Evolutionary conservation across 2,888 invertebrate species (phyloP).

Genomic region (Thereva unica): DNA sequence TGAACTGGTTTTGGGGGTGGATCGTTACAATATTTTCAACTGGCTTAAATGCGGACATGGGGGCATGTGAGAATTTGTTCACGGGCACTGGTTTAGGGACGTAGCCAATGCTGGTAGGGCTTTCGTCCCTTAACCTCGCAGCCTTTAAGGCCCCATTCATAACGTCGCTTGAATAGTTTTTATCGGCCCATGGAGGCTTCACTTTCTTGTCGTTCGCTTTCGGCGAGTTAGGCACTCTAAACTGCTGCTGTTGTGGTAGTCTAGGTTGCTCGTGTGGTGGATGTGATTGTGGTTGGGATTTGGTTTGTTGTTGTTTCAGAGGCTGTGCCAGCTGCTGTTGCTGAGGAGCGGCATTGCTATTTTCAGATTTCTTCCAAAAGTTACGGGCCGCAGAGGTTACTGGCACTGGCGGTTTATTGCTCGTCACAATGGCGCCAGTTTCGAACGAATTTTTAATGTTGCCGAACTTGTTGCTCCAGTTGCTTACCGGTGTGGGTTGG

Average conservation of each 20-base stretch:
- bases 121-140: neutral
- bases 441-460: conserved; percentile 84
- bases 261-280: too few species aligned
- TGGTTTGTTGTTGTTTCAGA: conserved; percentile 52
- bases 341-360: conserved; percentile 24
- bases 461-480: conserved; percentile 83
- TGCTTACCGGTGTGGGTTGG: conserved; percentile 58
- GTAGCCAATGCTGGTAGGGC: neutral
- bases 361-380: conserved; percentile 67
- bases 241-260: conserved; percentile 44
- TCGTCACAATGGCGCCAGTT: conserved; percentile 51
- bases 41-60: conserved; percentile 74
- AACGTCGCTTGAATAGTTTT: conserved; percentile 14
- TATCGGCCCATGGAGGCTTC: conserved; percentile 26
- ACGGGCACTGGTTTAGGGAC: conserved; percentile 63
- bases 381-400: conserved; percentile 62
- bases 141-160: conserved; percentile 8
- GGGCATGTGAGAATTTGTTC: conserved; percentile 77
- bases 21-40: conserved; percentile 46
- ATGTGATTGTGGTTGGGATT: conserved; percentile 46
- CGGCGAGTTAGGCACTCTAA: conserved; percentile 48
- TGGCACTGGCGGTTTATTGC: conserved; percentile 57
- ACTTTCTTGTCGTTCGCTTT: conserved; percentile 34
- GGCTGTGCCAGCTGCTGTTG: neutral
- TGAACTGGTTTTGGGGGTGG: conserved; percentile 16